Base-by-base conservation (phyloP, 92 coral and sea anemone genomes). In the Phenganax stokvisi region DNA sequence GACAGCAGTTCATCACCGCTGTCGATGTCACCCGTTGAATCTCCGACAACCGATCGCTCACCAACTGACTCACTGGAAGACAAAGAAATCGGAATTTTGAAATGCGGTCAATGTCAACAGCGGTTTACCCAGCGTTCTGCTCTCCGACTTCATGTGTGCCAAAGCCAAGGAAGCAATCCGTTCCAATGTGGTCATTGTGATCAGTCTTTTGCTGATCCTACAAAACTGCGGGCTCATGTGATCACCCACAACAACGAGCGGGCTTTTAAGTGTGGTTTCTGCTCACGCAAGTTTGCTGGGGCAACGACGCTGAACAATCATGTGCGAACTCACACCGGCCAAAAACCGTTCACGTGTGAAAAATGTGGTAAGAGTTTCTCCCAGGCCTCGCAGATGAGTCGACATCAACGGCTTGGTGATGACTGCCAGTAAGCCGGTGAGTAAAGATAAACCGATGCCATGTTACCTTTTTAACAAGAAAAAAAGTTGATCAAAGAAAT, bases 241-340 rank as follows among this genome's bases (percentile, higher is more conserved):
- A 92, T 89, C 64, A 84, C 80, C 72, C 98, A 94, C 73, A 85
- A 87, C 80, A 90, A 88, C 63, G 90, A 89, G 79, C 90, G 92
- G 63, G 97, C 98, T 59, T 94, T 94, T 79, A 92, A 92, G 81
- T 94, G 98, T 80, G 98, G 98, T 71, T 94, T 90, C 86, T 94
- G 98, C 80, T 90, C 92, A 79, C 98, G 98, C 51, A 87, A 97
- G 80, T 94, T 94, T 81, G 86, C 98, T n/a, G 97, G 98, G 0
- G 94, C 97, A 53, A 92, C 97, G 67, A 92, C 97, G 17, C 88
- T 94, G 75, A 94, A 91, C 86, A 94, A 94, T 79, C 98, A 94
- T 87, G 91, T 94, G 60, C 90, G 98, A 52, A 92, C 93, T 25
- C 98, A 94, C 86, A 92, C 98, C 8, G 97, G 94, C 10, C 97